Percentiles rank a stretch among this genome's conserved stretches.
Evolutionary conservation across 2,113 vertebrate genomes (phyloP).

Genomic region (Trogon melanurus): DNA sequence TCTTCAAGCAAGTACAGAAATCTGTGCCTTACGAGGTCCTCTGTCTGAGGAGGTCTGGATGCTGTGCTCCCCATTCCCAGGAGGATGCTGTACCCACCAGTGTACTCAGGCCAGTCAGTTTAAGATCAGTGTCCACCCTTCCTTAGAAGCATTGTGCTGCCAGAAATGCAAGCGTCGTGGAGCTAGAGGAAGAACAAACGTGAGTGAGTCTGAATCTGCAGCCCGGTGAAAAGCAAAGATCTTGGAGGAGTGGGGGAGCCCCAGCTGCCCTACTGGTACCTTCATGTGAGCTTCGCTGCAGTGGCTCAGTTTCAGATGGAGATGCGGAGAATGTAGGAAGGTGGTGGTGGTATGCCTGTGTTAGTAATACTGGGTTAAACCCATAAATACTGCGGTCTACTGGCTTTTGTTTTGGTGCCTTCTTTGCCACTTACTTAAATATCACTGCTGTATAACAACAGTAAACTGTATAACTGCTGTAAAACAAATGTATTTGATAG

Average conservation of each 20-base stretch:
- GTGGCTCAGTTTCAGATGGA: neutral
- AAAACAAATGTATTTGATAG: neutral
- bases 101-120: neutral
- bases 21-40: neutral
- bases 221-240: neutral
- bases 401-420: neutral
- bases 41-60: neutral
- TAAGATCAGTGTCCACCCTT: neutral
- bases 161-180: neutral
- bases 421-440: neutral
- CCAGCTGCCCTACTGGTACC: neutral
- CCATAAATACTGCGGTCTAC: neutral
- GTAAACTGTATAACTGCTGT: too few species aligned
- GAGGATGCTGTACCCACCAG: rapidly evolving
- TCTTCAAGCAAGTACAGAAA: neutral
- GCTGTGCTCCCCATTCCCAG: neutral
- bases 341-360: neutral
- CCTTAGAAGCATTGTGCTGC: neutral
- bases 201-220: neutral
- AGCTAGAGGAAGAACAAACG: neutral
- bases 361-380: neutral
- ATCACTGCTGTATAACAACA: neutral
- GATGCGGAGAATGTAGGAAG: rapidly evolving
- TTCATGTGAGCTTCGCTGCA: neutral
- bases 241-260: neutral